Evolutionary conservation across 2,113 vertebrate genomes (phyloP), one percentile per base, ranked within the genome.

Genomic region (Progne subis): DNA sequence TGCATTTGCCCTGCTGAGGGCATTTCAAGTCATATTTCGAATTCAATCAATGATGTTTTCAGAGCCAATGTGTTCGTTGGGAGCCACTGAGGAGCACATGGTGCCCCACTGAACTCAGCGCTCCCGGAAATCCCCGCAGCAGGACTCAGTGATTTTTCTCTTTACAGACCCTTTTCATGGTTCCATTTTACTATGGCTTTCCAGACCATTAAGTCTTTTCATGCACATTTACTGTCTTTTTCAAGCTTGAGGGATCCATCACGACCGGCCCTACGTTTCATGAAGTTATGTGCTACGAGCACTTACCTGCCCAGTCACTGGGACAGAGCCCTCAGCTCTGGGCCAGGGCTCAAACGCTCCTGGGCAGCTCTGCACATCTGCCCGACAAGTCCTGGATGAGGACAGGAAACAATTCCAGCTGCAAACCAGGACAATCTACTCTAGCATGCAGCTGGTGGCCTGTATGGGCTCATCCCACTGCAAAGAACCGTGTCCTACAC

Each of bases 191-290:
- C 24, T 44, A 5, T 16, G 21, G 28, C 46, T 89, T 96, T 95
- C 88, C 67, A 95, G 84, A 67, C 75, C 80, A 96, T 96, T 96
- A 97, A 78, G 56, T 56, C 14, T 92, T 81, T 80, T 63, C 76
- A 85, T 90, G 77, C 64, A 95, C 83, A 95, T 56, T 34, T 85
- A 57, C 34, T 79, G 56, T 86, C 26, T 47, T 83, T 84, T 74
- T 69, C 68, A 71, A 57, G 82, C 68, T 86, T 75, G 18, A 56
- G 78, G 77, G 81, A 84, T 34, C 71, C 71, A 44, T 86, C 75
- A 56, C 0, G 10, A 47, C 32, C 18, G 53, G 26, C 31, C 83
- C 81, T 56, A 37, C 18, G 5, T 64, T 19, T 94, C 46, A 37
- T 85, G 90, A 87, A 83, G 72, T 49, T 82, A 31, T 2, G 24